Evolutionary conservation across 1,140 invertebrate species (phyloP).

Genomic region (honey bee (Apis mellifera)): Amel_HAv3.1 CM009932.2:14267001-14267500

Average conservation of each 20-base stretch:
- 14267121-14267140: conserved; percentile 12
- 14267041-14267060: background rate
- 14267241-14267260: no score
- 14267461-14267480: background rate
- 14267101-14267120: background rate
- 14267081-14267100: background rate
- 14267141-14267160: background rate
- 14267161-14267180: background rate
- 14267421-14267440: background rate
- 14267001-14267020: conserved; percentile 4
- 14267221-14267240: background rate
- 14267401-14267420: conserved; percentile 15
- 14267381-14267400: background rate
- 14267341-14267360: background rate
- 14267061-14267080: background rate
- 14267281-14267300: no score
- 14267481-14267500: background rate
- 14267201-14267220: background rate
- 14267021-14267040: conserved; percentile 3
- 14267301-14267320: background rate
- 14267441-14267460: background rate
- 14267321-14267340: background rate
- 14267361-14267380: background rate
- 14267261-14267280: background rate
- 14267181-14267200: background rate